Percentiles rank a stretch among this genome's conserved stretches.
Evolutionary conservation across 2,797 vertebrate species (phyloP).

Genomic region (Arrhamphus sclerolepis): DNA sequence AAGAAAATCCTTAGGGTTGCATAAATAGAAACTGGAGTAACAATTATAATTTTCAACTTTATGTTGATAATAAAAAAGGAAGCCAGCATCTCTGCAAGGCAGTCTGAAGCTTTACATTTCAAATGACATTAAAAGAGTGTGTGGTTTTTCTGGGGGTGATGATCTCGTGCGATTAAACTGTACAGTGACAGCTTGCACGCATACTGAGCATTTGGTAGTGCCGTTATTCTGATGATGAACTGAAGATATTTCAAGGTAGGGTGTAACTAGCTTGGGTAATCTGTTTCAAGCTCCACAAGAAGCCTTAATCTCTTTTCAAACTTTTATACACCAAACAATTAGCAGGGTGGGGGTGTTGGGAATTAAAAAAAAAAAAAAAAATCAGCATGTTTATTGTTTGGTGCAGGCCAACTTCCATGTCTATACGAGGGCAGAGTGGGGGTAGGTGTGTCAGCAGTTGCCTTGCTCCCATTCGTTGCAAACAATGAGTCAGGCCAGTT

Average conservation of each 20-base stretch:
- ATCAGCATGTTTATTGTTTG: conserved; percentile 19
- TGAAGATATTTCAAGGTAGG: no score
- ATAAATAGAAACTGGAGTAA: conserved; percentile 10
- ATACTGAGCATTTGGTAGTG: neutral
- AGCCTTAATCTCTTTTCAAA: no score
- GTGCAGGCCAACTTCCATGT: neutral
- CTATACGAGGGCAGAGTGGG: conserved; percentile 17
- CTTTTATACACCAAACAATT: no score
- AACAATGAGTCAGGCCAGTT: conserved; percentile 73
- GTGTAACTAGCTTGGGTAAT: no score
- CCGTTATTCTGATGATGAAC: neutral
- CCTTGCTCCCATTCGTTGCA: conserved; percentile 46
- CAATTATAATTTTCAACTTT: conserved; percentile 28
- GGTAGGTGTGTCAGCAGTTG: conserved; percentile 53
- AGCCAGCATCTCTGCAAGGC: neutral
- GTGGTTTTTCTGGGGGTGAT: no score
- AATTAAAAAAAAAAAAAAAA: no score
- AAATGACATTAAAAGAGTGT: conserved; percentile 16
- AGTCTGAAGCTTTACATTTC: conserved; percentile 24
- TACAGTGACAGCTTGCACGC: no score
- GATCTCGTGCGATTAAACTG: no score
- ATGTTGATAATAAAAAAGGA: conserved; percentile 14
- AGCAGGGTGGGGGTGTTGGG: no score
- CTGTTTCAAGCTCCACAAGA: no score
- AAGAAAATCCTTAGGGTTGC: conserved; percentile 2